phyloP scores from a whole-genome alignment of 2,113 vertebrate species.

The Pygoscelis antarcticus region DNA sequence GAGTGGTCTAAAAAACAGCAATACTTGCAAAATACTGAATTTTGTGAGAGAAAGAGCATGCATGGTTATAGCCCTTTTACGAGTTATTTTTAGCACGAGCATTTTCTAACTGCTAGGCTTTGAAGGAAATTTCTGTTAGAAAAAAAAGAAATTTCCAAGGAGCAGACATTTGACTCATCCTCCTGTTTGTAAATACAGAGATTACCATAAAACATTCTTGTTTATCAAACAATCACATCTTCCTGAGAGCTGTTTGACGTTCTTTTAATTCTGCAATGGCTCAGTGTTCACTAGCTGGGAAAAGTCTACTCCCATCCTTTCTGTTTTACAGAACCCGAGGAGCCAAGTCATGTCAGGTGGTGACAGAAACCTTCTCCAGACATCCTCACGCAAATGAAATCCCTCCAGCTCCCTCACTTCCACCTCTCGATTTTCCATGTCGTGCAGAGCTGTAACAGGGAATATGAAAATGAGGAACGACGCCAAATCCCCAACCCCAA shows the following conservation, averaged over 20 bases:
- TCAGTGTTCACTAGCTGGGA: not conserved
- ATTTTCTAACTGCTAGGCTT: slow-evolving; percentile 5
- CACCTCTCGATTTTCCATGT: not conserved
- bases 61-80: not conserved
- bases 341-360: not conserved
- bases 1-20: not conserved
- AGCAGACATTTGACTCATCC: slow-evolving; percentile 6
- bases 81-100: slow-evolving; percentile 17
- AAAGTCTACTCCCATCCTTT: not conserved
- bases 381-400: not conserved
- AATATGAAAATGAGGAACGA: not conserved
- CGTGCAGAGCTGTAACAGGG: not conserved
- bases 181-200: slow-evolving; percentile 43
- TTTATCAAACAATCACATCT: slow-evolving; percentile 58
- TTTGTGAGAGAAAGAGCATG: not conserved
- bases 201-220: slow-evolving; percentile 59
- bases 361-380: slow-evolving; percentile 33
- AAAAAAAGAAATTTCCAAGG: not conserved
- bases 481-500: not conserved
- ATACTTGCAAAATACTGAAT: not conserved
- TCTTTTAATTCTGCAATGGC: slow-evolving; percentile 2
- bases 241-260: slow-evolving; percentile 51
- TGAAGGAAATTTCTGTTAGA: slow-evolving; percentile 6
- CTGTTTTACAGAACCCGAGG: not conserved
- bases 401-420: not conserved